A percentile compares a stretch with the other conserved stretches of the same genome.
These are phyloP conservation scores for Dolichopus griseipennis DNA, from an alignment of 2,888 invertebrate species.

Conservation along the genomic window DNA sequence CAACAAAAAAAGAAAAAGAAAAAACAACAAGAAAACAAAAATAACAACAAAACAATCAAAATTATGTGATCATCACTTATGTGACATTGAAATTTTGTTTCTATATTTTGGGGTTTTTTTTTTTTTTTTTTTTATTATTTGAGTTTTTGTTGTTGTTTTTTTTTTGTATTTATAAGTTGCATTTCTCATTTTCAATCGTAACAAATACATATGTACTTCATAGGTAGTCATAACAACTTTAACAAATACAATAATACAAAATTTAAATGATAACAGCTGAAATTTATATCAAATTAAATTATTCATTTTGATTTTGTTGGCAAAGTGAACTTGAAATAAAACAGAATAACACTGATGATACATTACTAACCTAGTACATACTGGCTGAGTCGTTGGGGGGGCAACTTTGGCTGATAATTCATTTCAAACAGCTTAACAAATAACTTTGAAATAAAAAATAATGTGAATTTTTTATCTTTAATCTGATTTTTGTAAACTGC, in stretches of 20 bases:
- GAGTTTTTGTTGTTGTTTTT: background rate
- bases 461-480: too few species aligned
- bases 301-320: too few species aligned
- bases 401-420: too few species aligned
- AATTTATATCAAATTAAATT: too few species aligned
- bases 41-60: background rate
- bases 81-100: constrained; percentile 2
- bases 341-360: too few species aligned
- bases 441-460: too few species aligned
- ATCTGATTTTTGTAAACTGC: too few species aligned
- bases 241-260: background rate
- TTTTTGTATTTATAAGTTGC: background rate
- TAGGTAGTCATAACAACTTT: background rate
- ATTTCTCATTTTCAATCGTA: background rate
- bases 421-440: too few species aligned
- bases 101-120: background rate
- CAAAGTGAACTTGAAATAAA: too few species aligned
- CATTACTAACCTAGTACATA: too few species aligned
- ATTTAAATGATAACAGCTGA: background rate
- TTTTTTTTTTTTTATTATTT: background rate
- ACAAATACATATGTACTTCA: too few species aligned
- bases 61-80: constrained; percentile 6
- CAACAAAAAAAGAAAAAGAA: background rate
- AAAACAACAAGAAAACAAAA: background rate
- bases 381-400: too few species aligned